A percentile compares a stretch with the other conserved stretches of the same genome.
phyloP scores from a whole-genome alignment of 2,797 vertebrate species.

The Acrossocheilus wenchowensis region DNA sequence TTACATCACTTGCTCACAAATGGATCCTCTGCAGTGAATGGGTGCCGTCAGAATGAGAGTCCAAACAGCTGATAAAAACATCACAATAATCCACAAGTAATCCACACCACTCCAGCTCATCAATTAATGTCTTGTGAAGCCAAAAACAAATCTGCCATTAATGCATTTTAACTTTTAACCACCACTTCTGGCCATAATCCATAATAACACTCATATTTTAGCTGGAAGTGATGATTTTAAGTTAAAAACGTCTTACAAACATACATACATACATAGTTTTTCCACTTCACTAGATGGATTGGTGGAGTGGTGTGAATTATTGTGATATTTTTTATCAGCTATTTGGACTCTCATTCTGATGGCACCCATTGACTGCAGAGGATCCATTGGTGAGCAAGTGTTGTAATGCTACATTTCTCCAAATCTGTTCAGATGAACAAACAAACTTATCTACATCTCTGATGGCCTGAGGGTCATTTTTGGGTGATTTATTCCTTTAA shows the following conservation, averaged over 20 bases:
- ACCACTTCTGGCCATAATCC: too few species aligned
- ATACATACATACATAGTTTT: neutral
- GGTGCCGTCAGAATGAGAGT: neutral
- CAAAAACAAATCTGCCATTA: too few species aligned
- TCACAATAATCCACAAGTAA: too few species aligned
- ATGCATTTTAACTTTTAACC: too few species aligned
- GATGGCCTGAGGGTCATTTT: neutral
- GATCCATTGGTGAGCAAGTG: neutral
- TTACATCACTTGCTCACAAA: neutral
- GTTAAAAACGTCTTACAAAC: too few species aligned
- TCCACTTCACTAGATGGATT: neutral
- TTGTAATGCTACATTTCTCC: neutral
- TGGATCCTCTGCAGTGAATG: neutral
- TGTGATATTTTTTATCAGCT: neutral
- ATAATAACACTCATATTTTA: neutral
- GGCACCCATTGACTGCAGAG: neutral
- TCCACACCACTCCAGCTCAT: too few species aligned
- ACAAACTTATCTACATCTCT: neutral
- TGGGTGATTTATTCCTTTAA: neutral
- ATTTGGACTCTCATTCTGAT: neutral
- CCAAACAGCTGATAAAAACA: neutral
- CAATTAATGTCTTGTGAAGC: too few species aligned
- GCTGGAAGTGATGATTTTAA: too few species aligned
- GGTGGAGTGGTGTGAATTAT: neutral
- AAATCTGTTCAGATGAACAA: neutral